These are phyloP conservation scores for Pelobates cultripes DNA, from an alignment of 2,797 vertebrate genomes.

Conservation along the genomic window DNA sequence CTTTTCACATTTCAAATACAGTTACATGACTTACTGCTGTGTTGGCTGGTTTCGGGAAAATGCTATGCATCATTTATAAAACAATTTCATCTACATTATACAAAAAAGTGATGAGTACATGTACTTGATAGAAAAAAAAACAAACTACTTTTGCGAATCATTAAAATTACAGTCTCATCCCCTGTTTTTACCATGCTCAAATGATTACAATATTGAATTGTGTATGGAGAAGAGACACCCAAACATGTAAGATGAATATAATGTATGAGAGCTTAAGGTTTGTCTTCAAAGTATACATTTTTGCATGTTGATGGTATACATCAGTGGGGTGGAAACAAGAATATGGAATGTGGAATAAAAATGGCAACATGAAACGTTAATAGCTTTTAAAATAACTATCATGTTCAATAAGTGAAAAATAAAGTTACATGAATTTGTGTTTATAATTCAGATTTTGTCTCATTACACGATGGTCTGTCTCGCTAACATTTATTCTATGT, in stretches of 20 bases:
- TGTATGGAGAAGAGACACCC: constrained; percentile 22
- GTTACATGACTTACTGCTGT: constrained; percentile 69
- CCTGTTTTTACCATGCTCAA: constrained; percentile 41
- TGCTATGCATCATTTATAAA: constrained; percentile 69
- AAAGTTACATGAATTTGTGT: neutral
- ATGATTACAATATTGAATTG: constrained; percentile 44
- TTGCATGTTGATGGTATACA: neutral
- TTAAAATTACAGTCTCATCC: constrained; percentile 55
- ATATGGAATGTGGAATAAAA: neutral
- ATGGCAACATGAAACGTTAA: neutral
- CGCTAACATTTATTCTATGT: neutral
- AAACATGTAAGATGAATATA: constrained; percentile 20
- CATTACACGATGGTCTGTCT: neutral
- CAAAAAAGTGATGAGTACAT: constrained; percentile 62
- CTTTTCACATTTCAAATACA: constrained; percentile 72
- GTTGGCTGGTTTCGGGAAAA: constrained; percentile 58
- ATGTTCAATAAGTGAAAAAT: neutral
- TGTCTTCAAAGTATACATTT: neutral
- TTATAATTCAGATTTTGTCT: neutral
- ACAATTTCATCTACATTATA: constrained; percentile 61
- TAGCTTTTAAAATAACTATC: constrained; percentile 5
- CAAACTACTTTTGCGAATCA: constrained; percentile 60
- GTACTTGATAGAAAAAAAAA: constrained; percentile 62
- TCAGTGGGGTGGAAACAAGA: neutral
- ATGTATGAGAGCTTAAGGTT: constrained; percentile 7